These are phyloP conservation scores for Drosophila funebris DNA, from an alignment of 1,140 invertebrate genomes.

Conservation along the genomic window DNA sequence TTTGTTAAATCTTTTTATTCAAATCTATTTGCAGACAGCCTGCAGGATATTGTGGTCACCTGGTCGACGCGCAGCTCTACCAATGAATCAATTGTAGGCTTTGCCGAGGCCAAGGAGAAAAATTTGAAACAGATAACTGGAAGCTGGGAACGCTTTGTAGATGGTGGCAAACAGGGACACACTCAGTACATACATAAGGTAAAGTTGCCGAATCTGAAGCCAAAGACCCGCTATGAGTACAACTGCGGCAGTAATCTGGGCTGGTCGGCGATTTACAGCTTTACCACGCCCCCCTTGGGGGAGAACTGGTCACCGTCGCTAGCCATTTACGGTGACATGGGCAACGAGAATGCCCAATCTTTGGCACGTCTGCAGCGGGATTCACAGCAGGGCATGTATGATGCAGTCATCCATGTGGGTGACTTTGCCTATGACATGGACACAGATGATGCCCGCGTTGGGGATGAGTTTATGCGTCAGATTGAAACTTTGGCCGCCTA, in stretches of 20 bases:
- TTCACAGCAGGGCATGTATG: conserved; percentile 90
- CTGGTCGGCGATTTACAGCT: conserved; percentile 91
- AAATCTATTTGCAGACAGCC: conserved; percentile 84
- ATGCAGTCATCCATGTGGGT: conserved; percentile 95
- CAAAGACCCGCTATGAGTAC: conserved; percentile 89
- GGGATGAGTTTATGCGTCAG: conserved; percentile 95
- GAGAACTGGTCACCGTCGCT: conserved; percentile 90
- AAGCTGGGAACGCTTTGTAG: conserved; percentile 88
- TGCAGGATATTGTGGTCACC: conserved; percentile 91
- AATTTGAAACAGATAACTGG: conserved; percentile 84
- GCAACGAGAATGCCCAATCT: conserved; percentile 93
- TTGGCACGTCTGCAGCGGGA: conserved; percentile 92
- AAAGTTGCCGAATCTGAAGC: conserved; percentile 85
- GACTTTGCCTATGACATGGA: conserved; percentile 98
- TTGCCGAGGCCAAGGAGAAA: conserved; percentile 88
- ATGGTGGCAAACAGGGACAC: conserved; percentile 88
- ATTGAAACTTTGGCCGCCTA: conserved; percentile 93
- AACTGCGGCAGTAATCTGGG: conserved; percentile 91
- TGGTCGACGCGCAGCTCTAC: conserved; percentile 94
- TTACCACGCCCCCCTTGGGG: conserved; percentile 87
- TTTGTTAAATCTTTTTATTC: neutral
- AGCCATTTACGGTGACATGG: conserved; percentile 96
- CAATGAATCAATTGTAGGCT: conserved; percentile 89
- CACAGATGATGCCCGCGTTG: conserved; percentile 89
- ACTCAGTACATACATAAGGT: conserved; percentile 93